phyloP scores from a whole-genome alignment of 2,888 invertebrate species.

The Lithophane socia region DNA sequence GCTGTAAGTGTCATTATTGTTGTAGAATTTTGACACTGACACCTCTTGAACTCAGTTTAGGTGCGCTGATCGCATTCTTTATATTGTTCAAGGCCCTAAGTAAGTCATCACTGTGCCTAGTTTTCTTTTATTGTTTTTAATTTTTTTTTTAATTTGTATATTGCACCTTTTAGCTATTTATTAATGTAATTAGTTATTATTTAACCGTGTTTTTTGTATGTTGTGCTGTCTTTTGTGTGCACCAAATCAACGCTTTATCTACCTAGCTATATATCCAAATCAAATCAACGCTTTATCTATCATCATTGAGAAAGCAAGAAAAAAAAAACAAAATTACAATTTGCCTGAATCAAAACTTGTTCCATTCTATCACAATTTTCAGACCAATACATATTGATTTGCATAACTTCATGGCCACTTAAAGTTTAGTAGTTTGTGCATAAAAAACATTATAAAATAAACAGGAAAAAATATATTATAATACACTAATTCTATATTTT shows the following conservation, averaged over 20 bases:
- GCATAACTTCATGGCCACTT: constrained; percentile 22
- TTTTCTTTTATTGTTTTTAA: too few species aligned
- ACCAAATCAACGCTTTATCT: too few species aligned
- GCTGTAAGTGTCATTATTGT: not conserved
- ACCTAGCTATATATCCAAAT: too few species aligned
- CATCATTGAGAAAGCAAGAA: not conserved
- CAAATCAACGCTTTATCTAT: too few species aligned
- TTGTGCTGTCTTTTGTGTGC: too few species aligned
- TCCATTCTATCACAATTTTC: not conserved
- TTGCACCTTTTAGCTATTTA: too few species aligned
- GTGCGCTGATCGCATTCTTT: not conserved
- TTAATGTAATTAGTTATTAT: too few species aligned
- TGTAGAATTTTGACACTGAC: not conserved
- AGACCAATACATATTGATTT: constrained; percentile 16
- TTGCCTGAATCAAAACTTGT: not conserved
- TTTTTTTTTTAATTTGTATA: too few species aligned
- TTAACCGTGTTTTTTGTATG: too few species aligned
- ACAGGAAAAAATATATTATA: too few species aligned
- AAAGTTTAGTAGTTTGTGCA: not conserved
- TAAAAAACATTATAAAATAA: not conserved
- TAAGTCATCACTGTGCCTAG: not conserved
- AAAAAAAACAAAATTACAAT: too few species aligned
- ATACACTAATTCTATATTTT: not conserved
- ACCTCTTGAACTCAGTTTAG: not conserved
- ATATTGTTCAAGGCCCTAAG: not conserved